Conservation (phyloP, 92 coral and sea anemone species). For the Siderastrea siderea region DNA sequence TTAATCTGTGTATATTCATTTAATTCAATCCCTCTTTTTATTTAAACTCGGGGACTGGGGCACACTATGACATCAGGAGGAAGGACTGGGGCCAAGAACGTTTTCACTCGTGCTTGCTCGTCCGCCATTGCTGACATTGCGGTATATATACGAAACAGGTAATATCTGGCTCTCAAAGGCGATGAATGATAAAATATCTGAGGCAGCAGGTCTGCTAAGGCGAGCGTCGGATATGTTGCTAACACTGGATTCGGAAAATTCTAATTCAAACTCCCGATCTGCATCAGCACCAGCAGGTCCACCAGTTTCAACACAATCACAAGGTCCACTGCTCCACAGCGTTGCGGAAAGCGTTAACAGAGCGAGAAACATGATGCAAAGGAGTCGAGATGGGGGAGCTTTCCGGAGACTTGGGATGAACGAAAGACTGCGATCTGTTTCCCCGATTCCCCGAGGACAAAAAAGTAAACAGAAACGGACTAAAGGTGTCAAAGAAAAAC, state of each 20-base stretch:
- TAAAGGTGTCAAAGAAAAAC: too few species aligned
- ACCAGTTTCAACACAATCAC: too few species aligned
- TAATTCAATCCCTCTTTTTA: not conserved
- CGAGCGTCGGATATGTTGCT: too few species aligned
- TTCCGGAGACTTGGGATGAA: slow-evolving; percentile 16
- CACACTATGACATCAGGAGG: not conserved
- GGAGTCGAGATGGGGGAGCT: slow-evolving; percentile 34
- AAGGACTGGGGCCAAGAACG: not conserved
- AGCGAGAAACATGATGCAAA: slow-evolving; percentile 29
- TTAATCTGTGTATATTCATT: too few species aligned
- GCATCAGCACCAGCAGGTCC: too few species aligned
- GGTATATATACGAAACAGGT: too few species aligned
- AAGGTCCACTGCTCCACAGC: too few species aligned
- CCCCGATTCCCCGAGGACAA: slow-evolving; percentile 6
- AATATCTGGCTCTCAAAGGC: too few species aligned
- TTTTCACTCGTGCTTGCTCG: not conserved
- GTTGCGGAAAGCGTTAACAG: slow-evolving; percentile 4
- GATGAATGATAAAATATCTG: too few species aligned
- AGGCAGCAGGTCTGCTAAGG: too few species aligned
- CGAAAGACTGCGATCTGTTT: not conserved
- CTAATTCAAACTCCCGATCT: too few species aligned
- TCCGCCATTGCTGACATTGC: not conserved
- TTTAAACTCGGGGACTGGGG: not conserved
- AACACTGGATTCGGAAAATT: too few species aligned
- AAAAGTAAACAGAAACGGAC: slow-evolving; percentile 5